Evolutionary conservation across 2,113 vertebrate genomes (phyloP).

Genomic region (Amia ocellicauda): DNA sequence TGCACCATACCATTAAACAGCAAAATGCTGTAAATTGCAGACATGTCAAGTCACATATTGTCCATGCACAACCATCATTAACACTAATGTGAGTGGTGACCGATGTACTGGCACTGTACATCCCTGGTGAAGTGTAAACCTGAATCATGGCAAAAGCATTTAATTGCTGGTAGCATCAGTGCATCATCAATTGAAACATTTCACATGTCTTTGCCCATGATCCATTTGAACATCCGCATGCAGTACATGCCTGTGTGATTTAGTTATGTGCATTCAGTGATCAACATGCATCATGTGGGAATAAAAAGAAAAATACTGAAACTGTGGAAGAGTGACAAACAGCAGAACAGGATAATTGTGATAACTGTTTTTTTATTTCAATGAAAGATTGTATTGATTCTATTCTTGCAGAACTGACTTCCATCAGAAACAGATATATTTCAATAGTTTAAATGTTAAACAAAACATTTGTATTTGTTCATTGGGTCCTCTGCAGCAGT

Average conservation of each 20-base stretch:
- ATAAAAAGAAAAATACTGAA: slow-evolving; percentile 6
- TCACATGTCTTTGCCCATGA: not conserved
- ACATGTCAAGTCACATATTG: not conserved
- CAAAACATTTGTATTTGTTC: too few relatives aligned
- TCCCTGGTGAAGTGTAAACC: not conserved
- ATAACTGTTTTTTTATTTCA: too few relatives aligned
- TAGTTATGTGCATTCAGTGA: slow-evolving; percentile 6
- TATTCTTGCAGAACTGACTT: too few relatives aligned
- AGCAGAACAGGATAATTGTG: too few relatives aligned
- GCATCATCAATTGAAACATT: not conserved
- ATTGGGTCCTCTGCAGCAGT: too few relatives aligned
- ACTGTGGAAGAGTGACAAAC: not conserved
- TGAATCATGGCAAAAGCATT: not conserved
- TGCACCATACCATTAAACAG: too few relatives aligned
- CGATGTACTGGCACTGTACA: not conserved
- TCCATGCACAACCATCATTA: slow-evolving; percentile 3
- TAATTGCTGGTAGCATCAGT: not conserved
- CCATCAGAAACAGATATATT: too few relatives aligned
- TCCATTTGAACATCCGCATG: slow-evolving; percentile 8
- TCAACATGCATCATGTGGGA: slow-evolving; percentile 18
- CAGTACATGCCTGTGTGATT: slow-evolving; percentile 2
- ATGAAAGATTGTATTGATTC: too few relatives aligned
- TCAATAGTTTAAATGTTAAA: too few relatives aligned
- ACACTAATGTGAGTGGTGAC: not conserved
- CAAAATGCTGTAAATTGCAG: too few relatives aligned